A percentile compares a stretch with the other conserved stretches of the same genome.
Evolutionary conservation across 2,797 vertebrate genomes (phyloP).

Genomic region (Poecilia gillii): DNA sequence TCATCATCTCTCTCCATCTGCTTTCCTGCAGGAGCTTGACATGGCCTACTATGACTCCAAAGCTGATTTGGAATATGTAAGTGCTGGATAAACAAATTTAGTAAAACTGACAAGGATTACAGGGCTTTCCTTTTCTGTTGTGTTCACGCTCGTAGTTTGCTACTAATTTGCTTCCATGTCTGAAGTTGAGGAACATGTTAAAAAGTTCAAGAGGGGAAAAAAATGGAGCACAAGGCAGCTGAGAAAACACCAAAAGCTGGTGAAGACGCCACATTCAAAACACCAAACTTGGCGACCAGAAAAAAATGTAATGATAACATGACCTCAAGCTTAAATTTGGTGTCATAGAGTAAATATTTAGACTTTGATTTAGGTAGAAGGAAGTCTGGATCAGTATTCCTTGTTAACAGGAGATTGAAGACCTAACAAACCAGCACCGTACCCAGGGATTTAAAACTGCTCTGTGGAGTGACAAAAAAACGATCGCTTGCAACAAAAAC

Average conservation of each 20-base stretch:
- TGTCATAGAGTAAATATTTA: background rate
- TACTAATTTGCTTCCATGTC: background rate
- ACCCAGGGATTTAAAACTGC: background rate
- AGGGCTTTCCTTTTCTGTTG: background rate
- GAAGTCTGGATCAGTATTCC: background rate
- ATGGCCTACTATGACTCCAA: conserved; percentile 98
- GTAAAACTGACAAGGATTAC: background rate
- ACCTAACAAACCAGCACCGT: background rate
- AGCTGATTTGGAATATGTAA: conserved; percentile 94
- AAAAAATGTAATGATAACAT: background rate
- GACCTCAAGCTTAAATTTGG: background rate
- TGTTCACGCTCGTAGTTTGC: background rate
- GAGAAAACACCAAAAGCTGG: background rate
- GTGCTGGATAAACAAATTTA: conserved; percentile 63
- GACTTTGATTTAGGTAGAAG: background rate
- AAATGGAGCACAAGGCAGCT: background rate
- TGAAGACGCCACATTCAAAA: background rate
- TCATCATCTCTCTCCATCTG: conserved; percentile 29
- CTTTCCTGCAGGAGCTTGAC: conserved; percentile 88
- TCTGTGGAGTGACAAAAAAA: background rate
- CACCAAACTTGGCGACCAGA: background rate
- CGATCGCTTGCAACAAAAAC: background rate
- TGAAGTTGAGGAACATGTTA: background rate
- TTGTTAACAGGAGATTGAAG: background rate
- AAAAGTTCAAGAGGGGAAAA: background rate